These are phyloP conservation scores for Monopis laevigella DNA, from an alignment of 2,888 invertebrate genomes.

Conservation along the genomic window DNA sequence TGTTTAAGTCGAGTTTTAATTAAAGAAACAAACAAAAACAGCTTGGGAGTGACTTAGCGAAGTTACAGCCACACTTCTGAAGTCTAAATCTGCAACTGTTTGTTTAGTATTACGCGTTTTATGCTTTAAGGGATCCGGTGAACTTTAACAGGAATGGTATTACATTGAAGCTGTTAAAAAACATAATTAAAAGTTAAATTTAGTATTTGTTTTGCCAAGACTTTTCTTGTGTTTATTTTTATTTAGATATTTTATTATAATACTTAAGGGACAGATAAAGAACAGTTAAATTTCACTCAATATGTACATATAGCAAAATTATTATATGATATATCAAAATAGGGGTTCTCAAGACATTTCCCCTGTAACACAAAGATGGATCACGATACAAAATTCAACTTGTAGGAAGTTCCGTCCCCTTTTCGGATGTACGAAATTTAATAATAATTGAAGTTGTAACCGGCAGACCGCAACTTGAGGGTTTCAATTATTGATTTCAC, in stretches of 20 bases:
- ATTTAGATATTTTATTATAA: too few species aligned
- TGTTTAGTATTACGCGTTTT: slow-evolving; percentile 20
- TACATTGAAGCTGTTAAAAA: too few species aligned
- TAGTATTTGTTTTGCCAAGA: too few species aligned
- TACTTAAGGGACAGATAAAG: too few species aligned
- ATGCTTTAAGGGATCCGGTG: slow-evolving; percentile 6
- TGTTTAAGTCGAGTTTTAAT: slow-evolving; percentile 53
- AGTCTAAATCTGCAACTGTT: slow-evolving; percentile 28
- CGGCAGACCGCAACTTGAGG: slow-evolving; percentile 48
- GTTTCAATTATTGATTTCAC: slow-evolving; percentile 50
- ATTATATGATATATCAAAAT: too few species aligned
- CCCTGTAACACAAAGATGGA: slow-evolving; percentile 6
- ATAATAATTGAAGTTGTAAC: slow-evolving; percentile 55
- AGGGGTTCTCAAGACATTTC: slow-evolving; percentile 6
- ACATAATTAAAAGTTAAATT: too few species aligned
- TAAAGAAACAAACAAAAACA: slow-evolving; percentile 58
- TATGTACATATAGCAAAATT: too few species aligned
- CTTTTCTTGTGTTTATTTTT: too few species aligned
- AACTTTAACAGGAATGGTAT: background rate
- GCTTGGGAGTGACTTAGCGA: slow-evolving; percentile 42
- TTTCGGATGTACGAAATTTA: slow-evolving; percentile 48
- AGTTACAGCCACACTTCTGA: slow-evolving; percentile 33
- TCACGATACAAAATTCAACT: slow-evolving; percentile 15
- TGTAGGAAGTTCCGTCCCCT: slow-evolving; percentile 15
- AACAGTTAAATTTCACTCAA: too few species aligned